Evolutionary conservation across 64 coral and sea anemone species (phyloP), one percentile per base, ranked within the genome.

Genomic region (Orbicella faveolata): DNA sequence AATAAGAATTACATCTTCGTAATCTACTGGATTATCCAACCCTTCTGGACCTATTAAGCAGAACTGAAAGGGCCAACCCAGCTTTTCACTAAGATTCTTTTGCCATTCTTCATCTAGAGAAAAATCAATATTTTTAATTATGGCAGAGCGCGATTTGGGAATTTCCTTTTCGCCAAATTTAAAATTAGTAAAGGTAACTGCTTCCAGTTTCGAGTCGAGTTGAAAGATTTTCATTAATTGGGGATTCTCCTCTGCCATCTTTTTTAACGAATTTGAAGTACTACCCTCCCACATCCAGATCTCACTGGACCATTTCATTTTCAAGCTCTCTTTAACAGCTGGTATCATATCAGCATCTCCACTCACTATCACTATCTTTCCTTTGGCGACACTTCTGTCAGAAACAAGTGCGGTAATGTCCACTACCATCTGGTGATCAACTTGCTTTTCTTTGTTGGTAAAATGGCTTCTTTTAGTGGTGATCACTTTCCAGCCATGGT

Each of bases 331-430:
- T 37, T 67, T 67, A 41, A 83, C 37, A 0, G 80, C 80, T 10
- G 80, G 80, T 64, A 83, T 83, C 15, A 83, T 34, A 23, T 83
- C 80, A 83, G 80, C 80, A 66, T 83, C 80, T 36, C 80, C 80
- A 66, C 80, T 83, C 4, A 83, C 61, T 8, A 83, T 8, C 9
- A 66, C 62, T 23, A 83, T 35, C 20, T 65, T 83, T 39, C 80
- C 80, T 0, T 67, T 83, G 8, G 61, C 62, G 17, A 83, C 18
- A 34, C 59, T 62, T 8, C 59, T 83, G 23, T 83, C 80, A 20
- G 61, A 83, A 21, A 83, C 80, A 9, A 83, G 36, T 0, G 36
- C 35, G 16, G 61, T 83, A 9, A 83, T 66, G 15, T 83, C 80
- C 33, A 34, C 62, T 1, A 67, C 80, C 62, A 83, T 66, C 36